phyloP scores from a whole-genome alignment of 2,888 invertebrate genomes.

The Catocala sponsa region DNA sequence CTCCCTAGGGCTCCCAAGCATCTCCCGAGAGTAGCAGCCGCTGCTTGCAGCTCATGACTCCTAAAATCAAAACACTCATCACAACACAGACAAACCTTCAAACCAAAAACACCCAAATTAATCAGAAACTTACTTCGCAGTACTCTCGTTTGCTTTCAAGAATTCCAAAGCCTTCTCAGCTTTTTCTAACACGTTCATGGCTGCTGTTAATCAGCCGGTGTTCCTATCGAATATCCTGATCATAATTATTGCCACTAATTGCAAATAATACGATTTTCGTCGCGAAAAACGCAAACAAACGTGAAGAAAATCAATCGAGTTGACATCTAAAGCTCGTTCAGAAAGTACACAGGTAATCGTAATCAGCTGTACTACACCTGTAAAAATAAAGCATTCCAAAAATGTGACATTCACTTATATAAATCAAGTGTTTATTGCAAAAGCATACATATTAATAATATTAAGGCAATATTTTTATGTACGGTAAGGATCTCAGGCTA shows the following conservation, averaged over 20 bases:
- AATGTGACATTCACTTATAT: neutral
- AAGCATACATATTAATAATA: no score
- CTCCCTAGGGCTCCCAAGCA: constrained; percentile 80
- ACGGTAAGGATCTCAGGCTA: no score
- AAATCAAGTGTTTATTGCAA: no score
- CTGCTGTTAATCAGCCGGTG: constrained; percentile 53
- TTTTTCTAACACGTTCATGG: constrained; percentile 83
- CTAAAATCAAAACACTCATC: constrained; percentile 60
- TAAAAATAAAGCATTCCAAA: no score
- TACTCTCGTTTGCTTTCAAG: constrained; percentile 75
- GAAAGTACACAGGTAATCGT: constrained; percentile 16
- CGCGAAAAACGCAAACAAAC: constrained; percentile 66
- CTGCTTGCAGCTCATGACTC: constrained; percentile 79
- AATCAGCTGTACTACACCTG: constrained; percentile 26
- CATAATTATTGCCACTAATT: constrained; percentile 55
- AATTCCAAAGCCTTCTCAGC: constrained; percentile 83
- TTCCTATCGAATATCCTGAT: constrained; percentile 23
- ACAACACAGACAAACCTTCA: constrained; percentile 26
- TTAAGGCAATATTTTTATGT: no score
- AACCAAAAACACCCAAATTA: constrained; percentile 32
- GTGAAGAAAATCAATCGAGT: constrained; percentile 66
- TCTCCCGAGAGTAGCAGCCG: constrained; percentile 79
- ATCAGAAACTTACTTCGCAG: constrained; percentile 70
- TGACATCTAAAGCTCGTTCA: constrained; percentile 38
- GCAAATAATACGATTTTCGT: constrained; percentile 50